Conservation (phyloP, 2,113 vertebrate genomes). For the Eira barbara region DNA sequence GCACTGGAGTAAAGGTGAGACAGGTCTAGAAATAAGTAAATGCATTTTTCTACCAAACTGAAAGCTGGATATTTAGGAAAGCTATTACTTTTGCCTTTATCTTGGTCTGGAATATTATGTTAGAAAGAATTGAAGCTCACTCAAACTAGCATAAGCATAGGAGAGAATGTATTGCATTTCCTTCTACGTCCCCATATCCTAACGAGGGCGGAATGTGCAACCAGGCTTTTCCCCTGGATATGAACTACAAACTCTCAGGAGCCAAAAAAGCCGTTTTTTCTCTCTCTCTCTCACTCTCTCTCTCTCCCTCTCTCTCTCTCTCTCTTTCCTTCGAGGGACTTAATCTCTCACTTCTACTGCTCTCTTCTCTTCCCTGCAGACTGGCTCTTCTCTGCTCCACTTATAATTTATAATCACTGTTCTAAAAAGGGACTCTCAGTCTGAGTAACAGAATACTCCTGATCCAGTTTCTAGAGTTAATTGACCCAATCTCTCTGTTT, state of each 20-base stretch:
- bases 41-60: neutral
- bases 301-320: neutral
- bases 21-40: constrained; percentile 15
- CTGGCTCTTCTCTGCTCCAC: neutral
- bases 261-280: neutral
- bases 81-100: neutral
- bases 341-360: neutral
- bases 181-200: neutral
- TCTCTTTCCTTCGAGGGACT: neutral
- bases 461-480: neutral
- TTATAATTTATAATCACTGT: neutral
- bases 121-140: neutral
- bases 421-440: neutral
- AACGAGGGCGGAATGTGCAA: neutral
- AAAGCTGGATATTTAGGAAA: neutral
- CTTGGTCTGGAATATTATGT: neutral
- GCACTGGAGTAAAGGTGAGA: neutral
- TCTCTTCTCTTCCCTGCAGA: neutral
- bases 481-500: neutral
- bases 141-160: neutral
- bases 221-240: neutral
- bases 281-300: neutral
- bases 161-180: neutral
- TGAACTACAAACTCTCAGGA: neutral
- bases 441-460: neutral